Evolutionary conservation across 1,140 invertebrate genomes (phyloP).

Genomic region (Teleogryllus occipitalis): DNA sequence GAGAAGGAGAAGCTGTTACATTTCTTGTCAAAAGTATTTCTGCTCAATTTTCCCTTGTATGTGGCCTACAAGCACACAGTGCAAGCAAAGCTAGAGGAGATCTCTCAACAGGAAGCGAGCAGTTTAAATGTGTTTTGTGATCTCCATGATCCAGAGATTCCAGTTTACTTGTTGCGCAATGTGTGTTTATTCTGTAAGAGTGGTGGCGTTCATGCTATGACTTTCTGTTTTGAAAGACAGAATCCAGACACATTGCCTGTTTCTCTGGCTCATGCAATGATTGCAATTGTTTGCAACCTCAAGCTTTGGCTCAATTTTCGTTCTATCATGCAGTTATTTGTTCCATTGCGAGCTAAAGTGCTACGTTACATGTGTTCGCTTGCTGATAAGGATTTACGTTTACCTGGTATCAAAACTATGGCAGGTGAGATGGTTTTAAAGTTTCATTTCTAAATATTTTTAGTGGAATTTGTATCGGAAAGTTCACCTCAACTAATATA

Average conservation of each 20-base stretch:
- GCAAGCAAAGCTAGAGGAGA: slow-evolving; percentile 63
- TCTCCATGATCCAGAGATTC: slow-evolving; percentile 85
- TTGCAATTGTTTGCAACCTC: slow-evolving; percentile 82
- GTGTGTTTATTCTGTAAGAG: slow-evolving; percentile 80
- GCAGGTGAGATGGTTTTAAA: slow-evolving; percentile 48
- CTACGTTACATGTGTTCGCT: slow-evolving; percentile 89
- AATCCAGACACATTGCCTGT: slow-evolving; percentile 68
- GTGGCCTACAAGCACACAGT: slow-evolving; percentile 82
- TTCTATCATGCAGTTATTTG: slow-evolving; percentile 77
- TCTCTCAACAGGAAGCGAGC: slow-evolving; percentile 67
- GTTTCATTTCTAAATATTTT: too few relatives aligned
- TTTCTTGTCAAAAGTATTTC: slow-evolving; percentile 70
- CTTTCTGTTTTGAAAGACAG: slow-evolving; percentile 67
- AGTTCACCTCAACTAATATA: too few relatives aligned
- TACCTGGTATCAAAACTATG: slow-evolving; percentile 81
- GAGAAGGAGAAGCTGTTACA: slow-evolving; percentile 71
- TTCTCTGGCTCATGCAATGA: slow-evolving; percentile 81
- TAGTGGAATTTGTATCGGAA: too few relatives aligned
- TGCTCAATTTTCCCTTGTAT: slow-evolving; percentile 85
- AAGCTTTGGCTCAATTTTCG: slow-evolving; percentile 91
- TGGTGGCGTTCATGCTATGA: slow-evolving; percentile 78
- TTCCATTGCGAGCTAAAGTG: slow-evolving; percentile 74
- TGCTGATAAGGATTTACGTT: slow-evolving; percentile 79
- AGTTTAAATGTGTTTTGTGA: slow-evolving; percentile 78
- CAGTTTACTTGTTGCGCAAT: slow-evolving; percentile 78